Base-by-base conservation (phyloP, 35 echinoderm and acorn worm genomes). In the Lytechinus variegatus region DNA sequence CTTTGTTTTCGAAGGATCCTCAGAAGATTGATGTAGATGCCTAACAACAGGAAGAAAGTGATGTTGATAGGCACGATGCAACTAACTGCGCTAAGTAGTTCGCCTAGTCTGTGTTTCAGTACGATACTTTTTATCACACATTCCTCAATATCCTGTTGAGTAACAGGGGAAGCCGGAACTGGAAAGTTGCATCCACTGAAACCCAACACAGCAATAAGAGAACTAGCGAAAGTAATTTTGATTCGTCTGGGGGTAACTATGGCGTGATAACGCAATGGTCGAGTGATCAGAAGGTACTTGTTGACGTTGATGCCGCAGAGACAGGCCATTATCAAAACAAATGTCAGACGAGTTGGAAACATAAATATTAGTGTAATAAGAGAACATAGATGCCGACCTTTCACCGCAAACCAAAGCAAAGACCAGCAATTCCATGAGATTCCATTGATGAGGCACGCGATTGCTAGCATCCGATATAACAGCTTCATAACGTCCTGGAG, bases 241-340 rank as follows among this genome's bases (percentile, higher is more conserved):
- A 90, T 52, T 90, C 88, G 10, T n/a, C 52, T 54, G 10, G 14
- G 12, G 4, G 88, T 90, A 12, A 90, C 88, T 9, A 90, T 90
- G 10, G 29, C 52, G 88, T 90, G 29, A 90, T 90, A 90, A 12
- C 88, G 29, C 9, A 90, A 16, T 12, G 88, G 88, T 12, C 9
- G 10, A 6, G 29, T 90, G n/a, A 90, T 44, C 14, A 90, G 88
- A 21, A 90, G 52, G 24, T 52, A 90, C 6, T 10, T 10, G 27
- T 90, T 90, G 28, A 21, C 27, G n/a, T 44, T 90, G 88, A 90
- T 90, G 9, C 88, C 88, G 9, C 88, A 90, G 27, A 90, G 29
- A 33, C 28, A 90, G 0, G 88, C 88, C 88, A 90, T 52, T 10
- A 90, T 44, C 14, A 33, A 52, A 10, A 5, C 4, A 12, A 90